phyloP scores from a whole-genome alignment of 2,113 vertebrate genomes.

The Onychorhynchus coronatus region DNA sequence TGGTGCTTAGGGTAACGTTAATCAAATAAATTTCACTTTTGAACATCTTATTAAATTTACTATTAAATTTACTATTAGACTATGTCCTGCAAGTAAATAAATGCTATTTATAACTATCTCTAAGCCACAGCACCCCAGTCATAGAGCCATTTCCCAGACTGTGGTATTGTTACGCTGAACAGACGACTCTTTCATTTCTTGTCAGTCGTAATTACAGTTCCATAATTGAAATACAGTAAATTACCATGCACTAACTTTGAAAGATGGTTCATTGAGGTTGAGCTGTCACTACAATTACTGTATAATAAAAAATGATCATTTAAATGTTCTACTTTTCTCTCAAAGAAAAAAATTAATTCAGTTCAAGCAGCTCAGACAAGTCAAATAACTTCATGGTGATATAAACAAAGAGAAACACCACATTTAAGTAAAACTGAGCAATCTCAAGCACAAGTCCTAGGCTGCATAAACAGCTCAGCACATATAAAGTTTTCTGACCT shows the following conservation, averaged over 20 bases:
- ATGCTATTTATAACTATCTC: conserved; percentile 25
- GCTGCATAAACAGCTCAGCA: background rate
- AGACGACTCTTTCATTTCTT: conserved; percentile 83
- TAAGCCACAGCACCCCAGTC: conserved; percentile 75
- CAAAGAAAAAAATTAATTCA: conserved; percentile 58
- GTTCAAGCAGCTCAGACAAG: conserved; percentile 65
- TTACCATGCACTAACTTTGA: conserved; percentile 60
- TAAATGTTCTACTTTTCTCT: conserved; percentile 40
- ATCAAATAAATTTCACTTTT: background rate
- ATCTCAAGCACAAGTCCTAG: background rate
- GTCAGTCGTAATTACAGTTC: conserved; percentile 73
- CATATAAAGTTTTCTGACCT: background rate
- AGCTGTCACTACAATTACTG: conserved; percentile 77
- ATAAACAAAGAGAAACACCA: conserved; percentile 14
- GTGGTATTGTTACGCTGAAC: conserved; percentile 80
- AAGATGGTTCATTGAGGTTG: conserved; percentile 78
- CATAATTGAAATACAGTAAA: conserved; percentile 73
- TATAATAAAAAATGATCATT: conserved; percentile 42
- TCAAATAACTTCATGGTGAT: conserved; percentile 52
- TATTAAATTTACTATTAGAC: conserved; percentile 6
- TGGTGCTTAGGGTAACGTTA: background rate
- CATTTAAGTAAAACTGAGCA: background rate
- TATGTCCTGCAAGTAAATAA: background rate
- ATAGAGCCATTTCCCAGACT: conserved; percentile 71
- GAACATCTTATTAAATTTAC: background rate